A percentile compares a stretch with the other conserved stretches of the same genome.
Evolutionary conservation across 2,888 invertebrate genomes (phyloP).

Genomic region (Gasteruption jaculator): DNA sequence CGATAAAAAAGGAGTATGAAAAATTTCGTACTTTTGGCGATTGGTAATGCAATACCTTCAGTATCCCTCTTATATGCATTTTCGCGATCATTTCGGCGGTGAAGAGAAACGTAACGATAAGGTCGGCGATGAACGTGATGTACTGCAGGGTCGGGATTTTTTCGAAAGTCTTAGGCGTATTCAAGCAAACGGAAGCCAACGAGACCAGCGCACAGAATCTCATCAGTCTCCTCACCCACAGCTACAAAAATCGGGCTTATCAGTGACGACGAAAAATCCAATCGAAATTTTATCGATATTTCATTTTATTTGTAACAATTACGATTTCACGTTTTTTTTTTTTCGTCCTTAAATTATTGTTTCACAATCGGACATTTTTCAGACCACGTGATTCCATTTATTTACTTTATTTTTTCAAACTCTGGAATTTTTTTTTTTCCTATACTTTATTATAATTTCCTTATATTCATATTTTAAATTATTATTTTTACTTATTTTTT

Average conservation of each 20-base stretch:
- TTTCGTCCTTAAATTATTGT: too few species aligned
- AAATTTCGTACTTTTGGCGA: neutral
- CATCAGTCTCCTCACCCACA: slow-evolving; percentile 85
- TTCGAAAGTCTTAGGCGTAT: slow-evolving; percentile 96
- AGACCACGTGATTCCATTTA: too few species aligned
- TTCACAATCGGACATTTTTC: too few species aligned
- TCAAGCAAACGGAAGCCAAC: slow-evolving; percentile 92
- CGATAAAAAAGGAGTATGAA: too few species aligned
- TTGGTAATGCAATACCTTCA: slow-evolving; percentile 68
- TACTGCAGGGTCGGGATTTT: slow-evolving; percentile 81
- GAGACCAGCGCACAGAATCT: slow-evolving; percentile 88
- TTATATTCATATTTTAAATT: too few species aligned
- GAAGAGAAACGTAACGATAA: slow-evolving; percentile 86
- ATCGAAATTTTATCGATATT: too few species aligned
- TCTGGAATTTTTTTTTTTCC: too few species aligned
- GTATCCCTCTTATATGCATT: slow-evolving; percentile 92
- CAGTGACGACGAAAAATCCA: slow-evolving; percentile 3
- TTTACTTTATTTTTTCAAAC: too few species aligned
- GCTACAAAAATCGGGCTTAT: slow-evolving; percentile 58
- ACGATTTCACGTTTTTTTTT: too few species aligned
- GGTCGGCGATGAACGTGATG: slow-evolving; percentile 87
- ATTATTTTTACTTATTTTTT: too few species aligned
- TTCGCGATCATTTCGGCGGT: slow-evolving; percentile 99
- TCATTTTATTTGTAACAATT: too few species aligned
- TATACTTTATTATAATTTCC: too few species aligned